Percentiles rank a stretch among this genome's conserved stretches.
These are phyloP conservation scores for Chironomus tepperi DNA, from an alignment of 1,140 invertebrate genomes.

Conservation along the genomic window DNA sequence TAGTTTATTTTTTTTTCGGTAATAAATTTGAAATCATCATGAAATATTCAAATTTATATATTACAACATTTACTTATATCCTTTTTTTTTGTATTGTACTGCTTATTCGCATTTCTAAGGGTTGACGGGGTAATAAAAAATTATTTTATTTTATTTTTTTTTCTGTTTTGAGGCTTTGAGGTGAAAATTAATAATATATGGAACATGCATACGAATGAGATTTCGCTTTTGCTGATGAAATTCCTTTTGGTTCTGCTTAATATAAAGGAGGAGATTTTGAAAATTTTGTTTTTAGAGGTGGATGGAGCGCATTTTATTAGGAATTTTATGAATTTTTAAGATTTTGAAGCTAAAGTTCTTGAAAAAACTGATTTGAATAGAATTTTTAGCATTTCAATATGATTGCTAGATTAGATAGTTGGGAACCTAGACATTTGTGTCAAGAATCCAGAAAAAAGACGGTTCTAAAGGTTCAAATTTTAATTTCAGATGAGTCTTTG, in stretches of 20 bases:
- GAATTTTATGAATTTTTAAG: too few species aligned
- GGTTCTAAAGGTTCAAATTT: too few species aligned
- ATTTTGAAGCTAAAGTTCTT: too few species aligned
- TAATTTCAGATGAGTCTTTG: too few species aligned
- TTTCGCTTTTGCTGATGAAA: background rate
- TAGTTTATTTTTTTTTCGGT: background rate
- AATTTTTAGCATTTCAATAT: too few species aligned
- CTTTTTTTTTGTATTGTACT: background rate
- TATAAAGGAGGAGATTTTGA: background rate
- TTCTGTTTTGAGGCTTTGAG: constrained; percentile 9
- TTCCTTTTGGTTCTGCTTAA: background rate
- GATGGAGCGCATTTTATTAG: background rate
- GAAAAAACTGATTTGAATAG: too few species aligned
- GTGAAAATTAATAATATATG: constrained; percentile 11
- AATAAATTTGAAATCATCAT: background rate
- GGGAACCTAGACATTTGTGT: too few species aligned
- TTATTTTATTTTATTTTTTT: background rate
- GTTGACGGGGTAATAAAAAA: constrained; percentile 1
- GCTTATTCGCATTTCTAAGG: constrained; percentile 12
- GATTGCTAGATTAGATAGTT: too few species aligned
- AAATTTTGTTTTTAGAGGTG: background rate
- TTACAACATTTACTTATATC: background rate
- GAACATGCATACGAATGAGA: background rate
- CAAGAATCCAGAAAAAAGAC: too few species aligned
- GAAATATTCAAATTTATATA: constrained; percentile 15